A percentile compares a stretch with the other conserved stretches of the same genome.
Evolutionary conservation across 1,140 invertebrate species (phyloP).

Genomic region (Elymnias hypermnestra): DNA sequence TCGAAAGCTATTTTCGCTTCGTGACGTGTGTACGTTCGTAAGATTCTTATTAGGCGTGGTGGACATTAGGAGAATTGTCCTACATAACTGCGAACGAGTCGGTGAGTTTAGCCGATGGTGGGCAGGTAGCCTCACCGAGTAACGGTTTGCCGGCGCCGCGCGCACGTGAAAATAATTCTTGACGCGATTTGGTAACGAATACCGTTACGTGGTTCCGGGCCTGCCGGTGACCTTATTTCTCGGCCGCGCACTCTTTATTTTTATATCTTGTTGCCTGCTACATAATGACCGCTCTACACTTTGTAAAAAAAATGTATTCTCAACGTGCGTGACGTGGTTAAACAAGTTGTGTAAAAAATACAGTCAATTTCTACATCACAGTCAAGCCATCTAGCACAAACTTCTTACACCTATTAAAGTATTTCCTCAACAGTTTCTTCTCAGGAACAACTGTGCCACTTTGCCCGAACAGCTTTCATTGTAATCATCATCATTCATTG

Average conservation of each 20-base stretch:
- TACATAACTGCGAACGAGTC: conserved; percentile 38
- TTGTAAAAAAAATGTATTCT: conserved; percentile 1
- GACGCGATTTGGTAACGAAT: conserved; percentile 73
- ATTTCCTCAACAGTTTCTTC: too few species aligned
- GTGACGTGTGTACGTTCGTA: neutral
- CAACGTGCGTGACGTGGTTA: neutral
- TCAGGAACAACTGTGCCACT: too few species aligned
- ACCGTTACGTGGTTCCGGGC: conserved; percentile 72
- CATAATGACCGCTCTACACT: conserved; percentile 19
- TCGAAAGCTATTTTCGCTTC: conserved; percentile 8
- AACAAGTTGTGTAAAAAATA: too few species aligned
- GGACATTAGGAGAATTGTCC: conserved; percentile 36
- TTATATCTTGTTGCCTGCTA: conserved; percentile 56
- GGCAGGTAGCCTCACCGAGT: conserved; percentile 32
- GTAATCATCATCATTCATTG: too few species aligned
- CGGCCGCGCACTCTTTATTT: conserved; percentile 57
- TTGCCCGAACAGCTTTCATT: too few species aligned
- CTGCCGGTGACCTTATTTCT: conserved; percentile 69
- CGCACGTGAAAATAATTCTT: conserved; percentile 75
- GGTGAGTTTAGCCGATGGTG: conserved; percentile 23
- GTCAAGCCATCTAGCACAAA: too few species aligned
- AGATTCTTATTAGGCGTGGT: conserved; percentile 9
- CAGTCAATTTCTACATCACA: too few species aligned
- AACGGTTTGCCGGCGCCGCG: conserved; percentile 55
- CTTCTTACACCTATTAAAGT: too few species aligned